Base-by-base conservation (phyloP, 2,113 vertebrate species). In the Hippocampus guttulatus region DNA sequence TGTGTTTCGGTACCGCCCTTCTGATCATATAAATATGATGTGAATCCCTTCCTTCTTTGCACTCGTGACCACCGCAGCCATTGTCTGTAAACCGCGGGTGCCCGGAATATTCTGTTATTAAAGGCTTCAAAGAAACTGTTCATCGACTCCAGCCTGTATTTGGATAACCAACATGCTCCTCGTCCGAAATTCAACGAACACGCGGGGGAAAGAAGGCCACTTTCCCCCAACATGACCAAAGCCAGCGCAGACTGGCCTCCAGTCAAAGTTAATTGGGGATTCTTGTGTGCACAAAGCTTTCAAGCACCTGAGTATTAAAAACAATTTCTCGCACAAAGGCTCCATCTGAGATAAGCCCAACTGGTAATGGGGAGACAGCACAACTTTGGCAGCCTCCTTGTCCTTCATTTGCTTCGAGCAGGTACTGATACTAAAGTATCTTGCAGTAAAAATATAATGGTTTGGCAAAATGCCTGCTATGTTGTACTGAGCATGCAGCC, bases 281-380 rank as follows among this genome's bases (percentile, higher is more conserved):
- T 12, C 55, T 12, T 25, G n/a, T 57, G n/a, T 18, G 5, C 15
- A 33, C 33, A 60, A 33, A 60, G 30, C 27, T 15, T 30, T 60
- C 14, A 16, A 7, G 27, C 30, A 16, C 14, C 27, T 33, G 27
- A 60, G 55, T 30, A 30, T 30, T 30, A 30, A 30, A 30, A 30
- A 30, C 25, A 2, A 60, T 9, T n/a, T 73, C 76, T 60, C 74
- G 74, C 30, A 64, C 69, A 80, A 82, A 80, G 80, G 79, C 51
- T 67, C 55, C 70, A 61, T 70, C 54, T 54, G 65, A 77, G 27
- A 76, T 51, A 38, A 61, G 49, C 25, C 49, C 68, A 77, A 74
- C 80, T n/a, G 74, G 40, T 58, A 69, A 47, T 66, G 25, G 43
- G 54, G 23, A 60, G 63, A 78, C 70, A 71, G 73, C 64, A 76